Evolutionary conservation across 1,140 invertebrate species (phyloP), one percentile per base, ranked within the genome.

Genomic region (Idris sp.): DNA sequence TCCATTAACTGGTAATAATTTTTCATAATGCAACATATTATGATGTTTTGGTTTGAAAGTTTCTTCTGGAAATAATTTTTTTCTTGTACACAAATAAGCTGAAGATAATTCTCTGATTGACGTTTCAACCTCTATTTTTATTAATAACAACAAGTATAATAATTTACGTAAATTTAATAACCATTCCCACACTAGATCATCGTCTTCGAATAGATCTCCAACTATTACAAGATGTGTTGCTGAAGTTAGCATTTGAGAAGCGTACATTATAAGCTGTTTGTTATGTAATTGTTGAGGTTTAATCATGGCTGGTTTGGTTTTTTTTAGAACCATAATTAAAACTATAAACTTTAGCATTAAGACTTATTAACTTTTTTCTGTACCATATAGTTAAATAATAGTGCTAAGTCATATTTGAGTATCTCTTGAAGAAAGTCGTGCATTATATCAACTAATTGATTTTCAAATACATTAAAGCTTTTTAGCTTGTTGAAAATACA

Each of bases 301-400:
- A 8, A 53, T 25, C 0, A 4, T n/a, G 0, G 41, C 22, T 5
- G 41, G 41, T 16, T 44, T 44, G 13, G 28, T 13, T 1, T 8
- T 0, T 15, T 28, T 53, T 8, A 15, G 5, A 6, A n/a, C 48
- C 19, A n/a, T 53, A 53, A 26, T 53, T 8, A 16, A 53, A 53
- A n/a, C 13, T 22, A 0, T 1, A 13, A 9, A 53, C 38, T 38
- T 10, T 25, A 36, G 13, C 8, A 41, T 73, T 51, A 22, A 81
- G 40, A 22, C 31, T 64, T 43, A 78, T n/a, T 78, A 51, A 22
- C 22, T 11, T 2, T 7, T n/a, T 13, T 10, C 0, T 13, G 0
- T 6, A 49, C 22, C 4, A 49, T 13, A 22, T 8, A 7, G 19
- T 22, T 10, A 11, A 33, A 10, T 5, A 49, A 11, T 13, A 49